Conservation (phyloP, 2,113 vertebrate species). For the Odontesthes bonariensis region DNA sequence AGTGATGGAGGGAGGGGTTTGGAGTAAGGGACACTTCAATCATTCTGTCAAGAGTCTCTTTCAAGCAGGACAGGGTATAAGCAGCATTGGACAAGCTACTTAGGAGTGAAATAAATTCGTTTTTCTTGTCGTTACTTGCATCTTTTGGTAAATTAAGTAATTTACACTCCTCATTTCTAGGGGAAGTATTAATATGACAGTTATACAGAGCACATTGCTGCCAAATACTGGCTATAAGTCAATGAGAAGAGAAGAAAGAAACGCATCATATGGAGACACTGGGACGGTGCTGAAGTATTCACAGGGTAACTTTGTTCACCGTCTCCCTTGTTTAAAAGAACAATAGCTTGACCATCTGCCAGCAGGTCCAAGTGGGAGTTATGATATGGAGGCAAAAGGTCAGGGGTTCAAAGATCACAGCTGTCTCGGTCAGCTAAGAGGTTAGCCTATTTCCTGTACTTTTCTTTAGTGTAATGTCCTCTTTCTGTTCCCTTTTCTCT, state of each 20-base stretch:
- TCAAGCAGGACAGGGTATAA: slow-evolving; percentile 29
- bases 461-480: slow-evolving; percentile 38
- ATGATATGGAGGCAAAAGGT: slow-evolving; percentile 28
- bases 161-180: background rate
- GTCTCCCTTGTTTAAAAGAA: slow-evolving; percentile 53
- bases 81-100: background rate
- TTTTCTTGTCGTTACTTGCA: background rate
- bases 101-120: background rate
- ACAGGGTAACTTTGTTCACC: slow-evolving; percentile 29
- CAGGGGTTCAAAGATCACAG: slow-evolving; percentile 53
- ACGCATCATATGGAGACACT: slow-evolving; percentile 16
- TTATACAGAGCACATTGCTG: background rate
- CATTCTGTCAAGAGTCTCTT: slow-evolving; percentile 67
- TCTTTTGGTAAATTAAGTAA: background rate
- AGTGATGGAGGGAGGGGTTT: slow-evolving; percentile 21
- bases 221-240: background rate
- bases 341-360: slow-evolving; percentile 70
- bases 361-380: slow-evolving; percentile 47
- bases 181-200: background rate
- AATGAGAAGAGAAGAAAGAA: slow-evolving; percentile 6
- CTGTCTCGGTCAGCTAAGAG: slow-evolving; percentile 53
- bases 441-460: slow-evolving; percentile 33
- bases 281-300: slow-evolving; percentile 26
- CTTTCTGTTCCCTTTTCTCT: slow-evolving; percentile 52
- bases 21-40: slow-evolving; percentile 60